Base-by-base conservation (phyloP, 2,888 invertebrate genomes). In the Siphlonurus alternatus region DNA sequence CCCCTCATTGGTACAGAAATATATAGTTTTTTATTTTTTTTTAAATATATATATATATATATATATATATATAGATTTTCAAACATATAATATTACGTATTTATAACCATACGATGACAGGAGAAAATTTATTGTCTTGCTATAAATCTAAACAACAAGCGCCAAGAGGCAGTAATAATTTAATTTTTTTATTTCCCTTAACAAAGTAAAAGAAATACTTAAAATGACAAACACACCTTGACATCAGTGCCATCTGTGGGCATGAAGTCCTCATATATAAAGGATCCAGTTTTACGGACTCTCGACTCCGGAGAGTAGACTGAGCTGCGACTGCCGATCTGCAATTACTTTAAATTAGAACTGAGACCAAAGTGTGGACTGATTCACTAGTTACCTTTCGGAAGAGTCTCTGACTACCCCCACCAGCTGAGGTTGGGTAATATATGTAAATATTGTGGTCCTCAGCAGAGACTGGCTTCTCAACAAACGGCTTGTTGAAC, bases 181-280 rank as follows among this genome's bases (percentile, higher is more conserved):
- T 10, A 38, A 38, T 38, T 10, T 5, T 38, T 38, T 38, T 38
- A 38, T 38, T 38, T 38, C 5, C 38, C 53, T 53, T 23, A 53
- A 56, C 18, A 65, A 24, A 19, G 5, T 23, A 38, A 2, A 56
- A 22, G 38, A 62, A 20, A n/a, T 56, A 54, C 25, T 62, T 18
- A 51, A 61, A 18, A 51, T 23, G n/a, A n/a, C n/a, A n/a, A n/a
- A n/a, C 66, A 66, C 69, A 82, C 83, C 76, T 86, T 86, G 1
- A 86, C 84, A 76, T 86, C 85, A 2, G 84, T 83, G 2, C 99
- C 99, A 82, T 99, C 99, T 53, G 99, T 99, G 3, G 98, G 98
- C 96, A 99, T 99, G 77, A 99, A 99, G 77, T 99, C 98, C 81
- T 99, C 99, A 76, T 99, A 99, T 74, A 99, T 97, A 77, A 93